A percentile compares a stretch with the other conserved stretches of the same genome.
Evolutionary conservation across 2,888 invertebrate species (phyloP).

Genomic region (Agapostemon virescens): DNA sequence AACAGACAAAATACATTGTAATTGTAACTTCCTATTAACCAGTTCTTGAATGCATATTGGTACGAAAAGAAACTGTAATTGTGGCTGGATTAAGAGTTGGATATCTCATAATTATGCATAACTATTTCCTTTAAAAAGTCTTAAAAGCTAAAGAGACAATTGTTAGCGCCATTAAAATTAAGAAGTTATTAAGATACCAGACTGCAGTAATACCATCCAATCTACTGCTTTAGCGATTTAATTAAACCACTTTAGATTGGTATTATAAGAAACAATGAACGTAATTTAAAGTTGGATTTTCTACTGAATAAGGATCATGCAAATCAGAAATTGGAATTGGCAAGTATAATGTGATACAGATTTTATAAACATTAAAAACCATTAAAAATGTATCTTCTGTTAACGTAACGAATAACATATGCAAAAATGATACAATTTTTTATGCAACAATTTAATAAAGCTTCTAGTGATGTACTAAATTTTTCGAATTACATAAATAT

Average conservation of each 20-base stretch:
- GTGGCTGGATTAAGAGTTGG: background rate
- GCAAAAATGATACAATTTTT: background rate
- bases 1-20: too few relatives aligned
- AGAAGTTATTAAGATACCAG: constrained; percentile 1
- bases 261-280: constrained; percentile 16
- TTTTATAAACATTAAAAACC: background rate
- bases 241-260: background rate
- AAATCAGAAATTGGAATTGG: background rate
- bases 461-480: background rate
- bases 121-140: background rate
- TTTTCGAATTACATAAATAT: background rate
- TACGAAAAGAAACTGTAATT: background rate
- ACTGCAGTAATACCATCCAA: background rate
- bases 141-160: background rate
- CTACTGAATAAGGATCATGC: background rate
- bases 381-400: too few relatives aligned
- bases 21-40: background rate
- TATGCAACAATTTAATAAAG: background rate
- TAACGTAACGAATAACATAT: background rate
- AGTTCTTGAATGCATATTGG: background rate
- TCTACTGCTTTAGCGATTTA: background rate
- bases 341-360: background rate
- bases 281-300: constrained; percentile 2
- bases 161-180: constrained; percentile 2
- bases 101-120: background rate